These are phyloP conservation scores for Callipepla californica DNA, from an alignment of 2,113 vertebrate genomes.

Conservation along the genomic window DNA sequence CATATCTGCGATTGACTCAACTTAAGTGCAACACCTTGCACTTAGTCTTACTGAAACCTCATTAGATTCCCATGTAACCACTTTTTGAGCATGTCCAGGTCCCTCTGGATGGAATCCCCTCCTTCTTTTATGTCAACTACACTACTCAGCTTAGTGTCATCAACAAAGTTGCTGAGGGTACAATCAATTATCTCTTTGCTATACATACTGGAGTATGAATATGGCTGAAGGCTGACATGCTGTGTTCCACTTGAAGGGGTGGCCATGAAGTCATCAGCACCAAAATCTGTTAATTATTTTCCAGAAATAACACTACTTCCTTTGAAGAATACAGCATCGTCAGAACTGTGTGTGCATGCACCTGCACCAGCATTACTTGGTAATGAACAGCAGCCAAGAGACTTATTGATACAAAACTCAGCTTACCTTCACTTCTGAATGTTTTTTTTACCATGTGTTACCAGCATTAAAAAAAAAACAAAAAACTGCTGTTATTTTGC, in stretches of 20 bases:
- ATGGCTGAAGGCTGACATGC: not conserved
- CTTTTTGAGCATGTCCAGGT: too few relatives aligned
- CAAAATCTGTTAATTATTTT: not conserved
- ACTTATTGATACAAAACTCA: not conserved
- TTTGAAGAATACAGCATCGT: not conserved
- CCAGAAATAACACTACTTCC: constrained; percentile 4
- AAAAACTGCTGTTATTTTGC: not conserved
- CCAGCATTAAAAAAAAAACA: not conserved
- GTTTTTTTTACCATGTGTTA: not conserved
- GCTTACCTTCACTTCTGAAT: not conserved
- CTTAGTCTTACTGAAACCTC: too few relatives aligned
- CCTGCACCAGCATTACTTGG: not conserved
- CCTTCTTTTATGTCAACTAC: too few relatives aligned
- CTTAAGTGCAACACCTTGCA: too few relatives aligned
- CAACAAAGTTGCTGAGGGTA: too few relatives aligned
- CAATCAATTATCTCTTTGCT: not conserved
- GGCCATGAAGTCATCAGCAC: not conserved
- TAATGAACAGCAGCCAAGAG: constrained; percentile 7
- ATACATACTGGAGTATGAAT: not conserved
- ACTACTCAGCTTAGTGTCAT: too few relatives aligned
- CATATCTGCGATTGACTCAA: too few relatives aligned
- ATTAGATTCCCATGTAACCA: too few relatives aligned
- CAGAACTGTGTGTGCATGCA: not conserved
- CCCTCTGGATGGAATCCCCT: too few relatives aligned
- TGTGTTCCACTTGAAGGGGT: not conserved